Conservation (phyloP, 2,797 vertebrate species). For the Cuculus canorus region DNA sequence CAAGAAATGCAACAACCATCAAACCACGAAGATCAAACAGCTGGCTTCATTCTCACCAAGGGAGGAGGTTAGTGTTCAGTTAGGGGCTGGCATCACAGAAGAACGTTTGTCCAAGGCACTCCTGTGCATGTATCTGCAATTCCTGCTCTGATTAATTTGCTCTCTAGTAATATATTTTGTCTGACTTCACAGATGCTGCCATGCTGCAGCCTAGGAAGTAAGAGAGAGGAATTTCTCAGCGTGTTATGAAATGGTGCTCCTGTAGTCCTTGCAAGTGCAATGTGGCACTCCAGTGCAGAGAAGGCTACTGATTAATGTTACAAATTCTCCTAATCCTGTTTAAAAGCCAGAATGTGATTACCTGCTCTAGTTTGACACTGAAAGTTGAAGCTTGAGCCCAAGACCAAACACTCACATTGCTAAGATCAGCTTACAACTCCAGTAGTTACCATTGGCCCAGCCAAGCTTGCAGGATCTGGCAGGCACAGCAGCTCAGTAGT, state of each 20-base stretch:
- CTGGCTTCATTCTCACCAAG: constrained; percentile 91
- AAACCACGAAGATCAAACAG: constrained; percentile 92
- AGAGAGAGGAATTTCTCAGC: not conserved
- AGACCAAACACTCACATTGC: not conserved
- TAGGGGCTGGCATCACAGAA: not conserved
- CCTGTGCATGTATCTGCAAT: not conserved
- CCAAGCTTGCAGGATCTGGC: not conserved
- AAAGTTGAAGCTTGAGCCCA: not conserved
- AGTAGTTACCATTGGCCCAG: not conserved
- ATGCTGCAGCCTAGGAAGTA: not conserved
- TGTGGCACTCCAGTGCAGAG: not conserved
- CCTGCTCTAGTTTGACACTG: not conserved
- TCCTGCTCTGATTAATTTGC: not conserved
- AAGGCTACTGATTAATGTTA: not conserved
- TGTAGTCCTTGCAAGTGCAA: not conserved
- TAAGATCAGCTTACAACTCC: not conserved
- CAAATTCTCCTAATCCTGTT: not conserved
- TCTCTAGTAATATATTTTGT: not conserved
- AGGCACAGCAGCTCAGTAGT: not conserved
- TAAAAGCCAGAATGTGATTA: not conserved
- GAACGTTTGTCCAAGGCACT: not conserved
- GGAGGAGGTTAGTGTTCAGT: constrained; percentile 83
- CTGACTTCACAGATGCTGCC: not conserved
- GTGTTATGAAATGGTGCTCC: not conserved
- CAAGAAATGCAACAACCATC: constrained; percentile 92